These are phyloP conservation scores for Heliconius melpomene DNA, from an alignment of 1,140 invertebrate species.

Conservation along the genomic window DNA sequence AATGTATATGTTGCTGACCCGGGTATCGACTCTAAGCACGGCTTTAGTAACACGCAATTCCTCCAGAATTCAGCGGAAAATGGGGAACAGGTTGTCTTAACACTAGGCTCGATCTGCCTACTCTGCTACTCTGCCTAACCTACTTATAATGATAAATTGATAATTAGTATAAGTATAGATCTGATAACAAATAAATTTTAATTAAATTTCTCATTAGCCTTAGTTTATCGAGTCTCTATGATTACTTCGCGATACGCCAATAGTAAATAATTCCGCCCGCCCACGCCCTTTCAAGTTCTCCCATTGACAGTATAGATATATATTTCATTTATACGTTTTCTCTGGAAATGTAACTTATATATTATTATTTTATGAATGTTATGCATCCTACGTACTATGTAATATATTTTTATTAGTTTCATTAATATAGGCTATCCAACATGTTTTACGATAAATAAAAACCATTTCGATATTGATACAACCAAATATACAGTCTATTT, in stretches of 20 bases:
- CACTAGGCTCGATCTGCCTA: too few relatives aligned
- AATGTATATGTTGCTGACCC: too few relatives aligned
- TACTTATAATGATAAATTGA: not conserved
- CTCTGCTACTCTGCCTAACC: too few relatives aligned
- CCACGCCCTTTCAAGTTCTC: constrained; percentile 55
- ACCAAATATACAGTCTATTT: constrained; percentile 19
- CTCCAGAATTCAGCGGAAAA: too few relatives aligned
- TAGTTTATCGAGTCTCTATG: constrained; percentile 23
- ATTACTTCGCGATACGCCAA: constrained; percentile 38
- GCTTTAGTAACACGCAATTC: too few relatives aligned
- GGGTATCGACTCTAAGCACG: too few relatives aligned
- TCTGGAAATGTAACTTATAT: constrained; percentile 63
- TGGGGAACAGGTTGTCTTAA: too few relatives aligned
- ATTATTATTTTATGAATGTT: constrained; percentile 52
- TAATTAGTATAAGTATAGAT: not conserved
- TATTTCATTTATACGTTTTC: constrained; percentile 62
- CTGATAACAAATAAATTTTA: constrained; percentile 25
- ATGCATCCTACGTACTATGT: constrained; percentile 50
- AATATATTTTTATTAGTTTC: constrained; percentile 26
- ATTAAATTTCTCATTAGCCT: constrained; percentile 41
- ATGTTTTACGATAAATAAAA: constrained; percentile 18
- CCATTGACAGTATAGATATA: constrained; percentile 46
- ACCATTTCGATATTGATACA: constrained; percentile 19
- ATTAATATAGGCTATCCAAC: constrained; percentile 28
- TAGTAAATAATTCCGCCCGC: constrained; percentile 55